These are phyloP conservation scores for Hydrolagus colliei DNA, from an alignment of 2,797 vertebrate species.

Conservation along the genomic window DNA sequence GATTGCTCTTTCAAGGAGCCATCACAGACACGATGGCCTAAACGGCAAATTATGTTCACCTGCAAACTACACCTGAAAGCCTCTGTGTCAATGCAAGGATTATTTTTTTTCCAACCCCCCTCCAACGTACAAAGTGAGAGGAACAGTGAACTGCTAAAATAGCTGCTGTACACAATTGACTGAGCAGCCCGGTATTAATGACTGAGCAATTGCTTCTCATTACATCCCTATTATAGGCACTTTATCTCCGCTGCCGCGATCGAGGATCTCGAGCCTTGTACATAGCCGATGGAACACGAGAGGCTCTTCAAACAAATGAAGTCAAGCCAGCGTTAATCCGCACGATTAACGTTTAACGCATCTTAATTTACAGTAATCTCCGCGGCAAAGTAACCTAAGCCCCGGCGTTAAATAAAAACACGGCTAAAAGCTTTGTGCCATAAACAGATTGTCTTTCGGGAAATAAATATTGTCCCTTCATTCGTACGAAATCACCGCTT, in stretches of 20 bases:
- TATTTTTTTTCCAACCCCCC: no score
- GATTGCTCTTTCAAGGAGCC: no score
- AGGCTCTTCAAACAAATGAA: slow-evolving; percentile 2
- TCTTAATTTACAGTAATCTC: slow-evolving; percentile 31
- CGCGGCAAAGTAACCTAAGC: slow-evolving; percentile 30
- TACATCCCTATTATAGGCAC: slow-evolving; percentile 36
- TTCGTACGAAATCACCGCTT: slow-evolving; percentile 42
- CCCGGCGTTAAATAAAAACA: slow-evolving; percentile 34
- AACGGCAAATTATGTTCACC: no score
- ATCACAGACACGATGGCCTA: no score
- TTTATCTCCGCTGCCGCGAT: background rate
- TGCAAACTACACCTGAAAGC: no score
- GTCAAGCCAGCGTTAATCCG: background rate
- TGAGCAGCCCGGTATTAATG: no score
- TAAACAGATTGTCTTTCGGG: slow-evolving; percentile 35
- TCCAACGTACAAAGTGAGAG: no score
- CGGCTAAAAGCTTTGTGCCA: slow-evolving; percentile 37
- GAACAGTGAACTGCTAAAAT: no score
- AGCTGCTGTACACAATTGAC: no score
- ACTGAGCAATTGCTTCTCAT: no score
- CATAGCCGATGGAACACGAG: slow-evolving; percentile 40
- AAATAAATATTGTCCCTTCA: slow-evolving; percentile 35
- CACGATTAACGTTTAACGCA: background rate
- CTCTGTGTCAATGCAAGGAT: no score
- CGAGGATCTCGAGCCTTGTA: slow-evolving; percentile 43